These are phyloP conservation scores for Mormyrus lacerda DNA, from an alignment of 2,113 vertebrate species.

Conservation along the genomic window DNA sequence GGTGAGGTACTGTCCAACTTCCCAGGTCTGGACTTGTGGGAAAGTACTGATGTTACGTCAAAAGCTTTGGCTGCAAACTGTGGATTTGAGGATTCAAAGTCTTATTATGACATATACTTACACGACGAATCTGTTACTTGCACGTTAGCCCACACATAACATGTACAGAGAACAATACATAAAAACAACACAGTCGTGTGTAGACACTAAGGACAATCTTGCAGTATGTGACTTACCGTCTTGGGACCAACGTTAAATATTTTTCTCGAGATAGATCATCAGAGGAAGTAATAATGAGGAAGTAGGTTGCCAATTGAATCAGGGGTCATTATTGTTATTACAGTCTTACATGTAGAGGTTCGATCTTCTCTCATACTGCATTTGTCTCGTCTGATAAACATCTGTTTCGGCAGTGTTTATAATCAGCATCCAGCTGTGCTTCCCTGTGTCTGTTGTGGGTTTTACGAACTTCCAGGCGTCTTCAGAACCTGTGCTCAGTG, in stretches of 20 bases:
- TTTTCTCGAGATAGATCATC: background rate
- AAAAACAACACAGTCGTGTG: background rate
- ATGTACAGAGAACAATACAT: background rate
- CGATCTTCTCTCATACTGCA: background rate
- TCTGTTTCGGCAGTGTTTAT: background rate
- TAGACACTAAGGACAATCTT: background rate
- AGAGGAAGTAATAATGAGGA: background rate
- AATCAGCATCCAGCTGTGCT: background rate
- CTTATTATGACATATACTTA: background rate
- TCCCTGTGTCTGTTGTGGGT: background rate
- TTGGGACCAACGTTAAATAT: background rate
- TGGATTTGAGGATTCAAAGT: background rate
- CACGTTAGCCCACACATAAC: background rate
- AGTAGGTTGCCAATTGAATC: background rate
- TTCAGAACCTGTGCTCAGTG: background rate
- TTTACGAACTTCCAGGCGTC: background rate
- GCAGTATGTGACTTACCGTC: background rate
- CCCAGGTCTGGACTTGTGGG: background rate
- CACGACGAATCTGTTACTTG: background rate
- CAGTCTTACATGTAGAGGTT: background rate
- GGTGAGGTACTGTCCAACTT: background rate
- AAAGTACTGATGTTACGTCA: background rate
- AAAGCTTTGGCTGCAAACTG: background rate
- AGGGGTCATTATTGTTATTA: background rate
- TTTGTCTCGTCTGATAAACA: background rate